A percentile compares a stretch with the other conserved stretches of the same genome.
Conservation (phyloP, 2,888 invertebrate genomes). For the Thera obeliscata region DNA sequence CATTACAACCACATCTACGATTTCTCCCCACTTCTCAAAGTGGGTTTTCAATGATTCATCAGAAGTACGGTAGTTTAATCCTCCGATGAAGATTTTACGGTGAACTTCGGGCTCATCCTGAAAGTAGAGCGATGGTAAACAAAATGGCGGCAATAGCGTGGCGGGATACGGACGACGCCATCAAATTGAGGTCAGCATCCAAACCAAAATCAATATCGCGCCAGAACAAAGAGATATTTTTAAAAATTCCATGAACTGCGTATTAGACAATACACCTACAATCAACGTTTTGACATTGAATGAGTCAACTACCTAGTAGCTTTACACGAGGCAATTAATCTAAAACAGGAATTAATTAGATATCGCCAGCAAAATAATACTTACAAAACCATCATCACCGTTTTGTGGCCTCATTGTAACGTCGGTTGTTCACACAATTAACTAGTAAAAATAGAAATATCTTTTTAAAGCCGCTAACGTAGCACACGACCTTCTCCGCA, state of each 20-base stretch:
- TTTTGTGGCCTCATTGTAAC: constrained; percentile 77
- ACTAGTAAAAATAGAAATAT: constrained; percentile 30
- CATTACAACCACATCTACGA: constrained; percentile 98
- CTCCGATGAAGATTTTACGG: constrained; percentile 97
- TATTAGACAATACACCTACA: background rate
- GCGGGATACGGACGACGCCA: constrained; percentile 19
- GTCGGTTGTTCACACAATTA: constrained; percentile 22
- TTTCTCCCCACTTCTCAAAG: constrained; percentile 98
- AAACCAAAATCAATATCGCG: constrained; percentile 1
- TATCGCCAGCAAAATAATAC: constrained; percentile 46
- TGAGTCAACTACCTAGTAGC: background rate
- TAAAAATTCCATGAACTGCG: background rate
- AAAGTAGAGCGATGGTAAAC: constrained; percentile 71
- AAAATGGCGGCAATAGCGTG: constrained; percentile 75
- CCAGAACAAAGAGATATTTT: background rate
- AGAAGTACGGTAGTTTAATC: constrained; percentile 96
- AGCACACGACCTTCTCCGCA: constrained; percentile 50
- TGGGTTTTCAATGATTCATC: constrained; percentile 97
- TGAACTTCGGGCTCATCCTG: constrained; percentile 92
- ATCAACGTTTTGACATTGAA: constrained; percentile 7
- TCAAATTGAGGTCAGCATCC: constrained; percentile 6
- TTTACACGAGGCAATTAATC: background rate
- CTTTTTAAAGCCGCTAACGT: constrained; percentile 22
- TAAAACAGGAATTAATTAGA: background rate
- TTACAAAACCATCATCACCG: constrained; percentile 79